Evolutionary conservation across 2,113 vertebrate genomes (phyloP), one percentile per base, ranked within the genome.

Genomic region (Willisornis vidua): DNA sequence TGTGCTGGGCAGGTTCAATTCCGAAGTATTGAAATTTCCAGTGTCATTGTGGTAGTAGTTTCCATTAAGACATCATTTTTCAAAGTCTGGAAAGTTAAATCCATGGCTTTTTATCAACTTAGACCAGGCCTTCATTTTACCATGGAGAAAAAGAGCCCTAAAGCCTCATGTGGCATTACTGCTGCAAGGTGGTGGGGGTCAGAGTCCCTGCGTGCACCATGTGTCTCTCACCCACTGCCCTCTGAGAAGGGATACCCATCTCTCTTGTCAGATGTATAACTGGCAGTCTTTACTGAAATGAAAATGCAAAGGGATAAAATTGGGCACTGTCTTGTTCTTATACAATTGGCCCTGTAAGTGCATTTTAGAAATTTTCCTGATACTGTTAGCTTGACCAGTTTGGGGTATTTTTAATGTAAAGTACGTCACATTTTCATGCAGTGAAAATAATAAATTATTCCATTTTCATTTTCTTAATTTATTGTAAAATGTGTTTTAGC

Each of bases 161-260:
- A 51, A 70, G 26, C 16, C 49, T 72, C 14, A 10, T 3, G 9
- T 48, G 70, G 14, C 37, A 26, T 74, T 57, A 22, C 19, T 89
- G 58, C 81, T 58, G 43, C 39, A 49, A 39, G n/a, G 26, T 10
- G 4, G 7, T 20, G 61, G 25, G 41, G 41, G 16, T 18, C 2
- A 6, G 45, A 87, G 51, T 20, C 39, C 65, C 59, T 55, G 17
- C 16, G 37, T 31, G 29, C 10, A 31, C 19, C 29, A 7, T 0
- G 0, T 14, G 22, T 25, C 35, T 70, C 29, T 29, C 13, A 49
- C 59, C 13, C 0, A 0, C 62, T 75, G 35, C 18, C n/a, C 33
- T 59, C 75, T 72, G 43, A 46, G 54, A 43, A 24, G 33, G 6
- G 52, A 12, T 14, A 12, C 6, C 8, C 13, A 4, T 8, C 70